phyloP scores from a whole-genome alignment of 2,888 invertebrate genomes.

The Horisme vitalbata region DNA sequence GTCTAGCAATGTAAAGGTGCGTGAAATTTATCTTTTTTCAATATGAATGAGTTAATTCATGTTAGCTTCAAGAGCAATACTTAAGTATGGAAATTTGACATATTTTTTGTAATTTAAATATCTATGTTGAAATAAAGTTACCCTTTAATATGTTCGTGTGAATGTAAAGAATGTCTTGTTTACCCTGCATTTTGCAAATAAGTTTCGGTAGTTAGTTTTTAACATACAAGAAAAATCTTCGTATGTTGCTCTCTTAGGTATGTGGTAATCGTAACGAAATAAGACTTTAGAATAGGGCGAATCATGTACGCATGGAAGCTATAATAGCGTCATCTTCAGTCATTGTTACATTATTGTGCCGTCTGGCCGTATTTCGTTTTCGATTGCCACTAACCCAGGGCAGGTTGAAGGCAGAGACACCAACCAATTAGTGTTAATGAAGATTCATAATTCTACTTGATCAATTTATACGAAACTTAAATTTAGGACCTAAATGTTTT shows the following conservation, averaged over 20 bases:
- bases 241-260: neutral
- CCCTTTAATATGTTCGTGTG: conserved; percentile 7
- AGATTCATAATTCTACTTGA: conserved; percentile 59
- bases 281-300: no score
- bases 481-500: conserved; percentile 64
- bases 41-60: no score
- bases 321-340: no score
- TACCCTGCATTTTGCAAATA: conserved; percentile 20
- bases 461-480: conserved; percentile 69
- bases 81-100: no score
- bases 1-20: no score
- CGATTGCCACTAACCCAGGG: conserved; percentile 7
- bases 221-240: neutral
- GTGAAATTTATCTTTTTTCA: no score
- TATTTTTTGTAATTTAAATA: no score
- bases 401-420: conserved; percentile 60
- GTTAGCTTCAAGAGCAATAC: no score
- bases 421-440: conserved; percentile 67
- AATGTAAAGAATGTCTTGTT: conserved; percentile 11
- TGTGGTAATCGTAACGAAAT: neutral
- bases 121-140: no score
- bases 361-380: conserved; percentile 3
- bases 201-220: conserved; percentile 10
- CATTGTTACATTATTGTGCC: neutral
- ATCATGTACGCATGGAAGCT: no score